Conservation (phyloP, 2,113 vertebrate species). For the Columbina picui region DNA sequence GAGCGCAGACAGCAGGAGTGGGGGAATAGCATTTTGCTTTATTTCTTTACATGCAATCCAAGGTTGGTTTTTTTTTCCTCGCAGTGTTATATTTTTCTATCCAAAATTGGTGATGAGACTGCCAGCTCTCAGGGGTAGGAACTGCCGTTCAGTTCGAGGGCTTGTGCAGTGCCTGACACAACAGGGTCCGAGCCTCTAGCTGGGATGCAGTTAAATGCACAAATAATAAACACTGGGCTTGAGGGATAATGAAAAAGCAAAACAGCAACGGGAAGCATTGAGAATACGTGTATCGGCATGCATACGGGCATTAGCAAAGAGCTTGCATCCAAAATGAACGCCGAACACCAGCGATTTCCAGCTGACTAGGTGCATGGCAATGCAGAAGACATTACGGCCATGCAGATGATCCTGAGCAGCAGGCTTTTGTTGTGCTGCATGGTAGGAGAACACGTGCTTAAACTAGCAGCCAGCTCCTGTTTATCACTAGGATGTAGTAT, state of each 20-base stretch:
- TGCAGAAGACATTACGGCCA: neutral
- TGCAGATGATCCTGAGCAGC: neutral
- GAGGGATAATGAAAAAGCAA: neutral
- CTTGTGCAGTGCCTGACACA: neutral
- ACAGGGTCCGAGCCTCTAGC: neutral
- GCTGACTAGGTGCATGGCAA: neutral
- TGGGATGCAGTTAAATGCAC: neutral
- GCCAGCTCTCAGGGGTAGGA: constrained; percentile 14
- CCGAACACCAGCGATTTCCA: neutral
- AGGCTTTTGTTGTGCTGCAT: neutral
- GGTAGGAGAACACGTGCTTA: neutral
- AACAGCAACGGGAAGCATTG: accelerated
- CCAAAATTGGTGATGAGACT: constrained; percentile 48
- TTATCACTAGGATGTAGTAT: neutral
- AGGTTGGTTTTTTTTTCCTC: neutral
- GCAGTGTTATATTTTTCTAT: constrained; percentile 36
- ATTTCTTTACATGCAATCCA: constrained; percentile 63
- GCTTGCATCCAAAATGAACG: neutral
- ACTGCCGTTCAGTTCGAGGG: neutral
- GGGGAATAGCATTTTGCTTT: constrained; percentile 64
- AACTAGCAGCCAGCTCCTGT: constrained; percentile 29
- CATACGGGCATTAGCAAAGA: neutral
- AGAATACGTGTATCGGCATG: neutral
- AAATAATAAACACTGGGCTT: neutral
- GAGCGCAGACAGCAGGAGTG: constrained; percentile 60